phyloP scores from a whole-genome alignment of 2,888 invertebrate species.

The Hybos culiciformis region DNA sequence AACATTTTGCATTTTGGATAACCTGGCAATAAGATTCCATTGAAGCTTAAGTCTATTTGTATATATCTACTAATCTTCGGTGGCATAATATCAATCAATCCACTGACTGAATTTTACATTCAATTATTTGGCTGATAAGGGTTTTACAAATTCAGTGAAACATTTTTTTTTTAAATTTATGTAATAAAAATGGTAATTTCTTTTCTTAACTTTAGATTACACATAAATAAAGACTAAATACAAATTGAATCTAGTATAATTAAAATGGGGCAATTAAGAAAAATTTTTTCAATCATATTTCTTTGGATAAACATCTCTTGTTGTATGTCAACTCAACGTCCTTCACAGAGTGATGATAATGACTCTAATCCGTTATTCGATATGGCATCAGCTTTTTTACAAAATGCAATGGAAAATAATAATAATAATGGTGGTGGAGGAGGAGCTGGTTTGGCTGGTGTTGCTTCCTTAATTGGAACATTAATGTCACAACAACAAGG shows the following conservation, averaged over 20 bases:
- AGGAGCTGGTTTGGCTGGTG: constrained; percentile 32
- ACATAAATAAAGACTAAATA: neutral
- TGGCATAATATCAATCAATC: too few species aligned
- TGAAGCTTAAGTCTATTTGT: too few species aligned
- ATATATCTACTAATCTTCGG: too few species aligned
- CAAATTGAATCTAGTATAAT: neutral
- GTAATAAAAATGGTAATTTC: too few species aligned
- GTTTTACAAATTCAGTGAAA: too few species aligned
- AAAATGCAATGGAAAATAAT: constrained; percentile 23
- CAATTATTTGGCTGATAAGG: too few species aligned
- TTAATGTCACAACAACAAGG: constrained; percentile 55
- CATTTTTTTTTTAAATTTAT: too few species aligned
- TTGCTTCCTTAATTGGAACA: constrained; percentile 51
- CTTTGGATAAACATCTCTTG: constrained; percentile 25
- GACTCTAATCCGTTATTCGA: constrained; percentile 50
- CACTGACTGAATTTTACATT: too few species aligned
- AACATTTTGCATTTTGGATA: too few species aligned
- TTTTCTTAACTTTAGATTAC: too few species aligned
- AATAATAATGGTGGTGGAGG: constrained; percentile 35
- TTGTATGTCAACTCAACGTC: constrained; percentile 24
- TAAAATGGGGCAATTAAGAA: constrained; percentile 5
- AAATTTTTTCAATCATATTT: constrained; percentile 22
- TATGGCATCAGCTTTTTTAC: constrained; percentile 45
- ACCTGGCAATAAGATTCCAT: too few species aligned
- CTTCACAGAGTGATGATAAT: constrained; percentile 31